Evolutionary conservation across 2,888 invertebrate genomes (phyloP), one percentile per base, ranked within the genome.

Genomic region (Microctonus hyperodae): DNA sequence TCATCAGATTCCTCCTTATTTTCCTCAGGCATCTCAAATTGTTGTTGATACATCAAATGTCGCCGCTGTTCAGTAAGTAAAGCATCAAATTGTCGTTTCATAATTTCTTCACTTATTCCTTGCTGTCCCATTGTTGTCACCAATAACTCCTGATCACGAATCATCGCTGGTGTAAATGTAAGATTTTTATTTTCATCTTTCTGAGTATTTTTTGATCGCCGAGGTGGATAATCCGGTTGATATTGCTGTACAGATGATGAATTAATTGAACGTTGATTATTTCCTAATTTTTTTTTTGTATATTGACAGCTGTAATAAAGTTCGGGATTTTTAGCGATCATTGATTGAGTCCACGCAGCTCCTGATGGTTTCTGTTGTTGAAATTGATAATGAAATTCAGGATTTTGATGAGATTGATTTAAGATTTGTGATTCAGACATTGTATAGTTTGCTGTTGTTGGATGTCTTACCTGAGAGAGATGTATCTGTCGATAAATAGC

Each of bases 71-170:
- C 82, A 22, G 74, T 72, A 10, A 83, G 65, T 40, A 83, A 63
- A 2, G 70, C 61, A 0, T 80, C 77, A 59, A 82, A 83, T 37
- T 83, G 83, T 3, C 82, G 76, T 44, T 67, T 73, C 71, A 83
- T 79, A 13, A 80, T 53, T 0, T 78, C 74, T n/a, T 81, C 75
- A 2, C 75, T 72, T 51, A 81, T 71, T 5, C 75, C 74, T 37
- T 82, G 82, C 33, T 81, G 81, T 11, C 69, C 75, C 79, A 83
- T 76, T 1, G 75, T 75, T 1, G 70, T 51, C 9, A 83, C 67
- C 5, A 83, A 65, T 31, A 74, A 35, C 55, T 82, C 81, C 48
- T 83, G 83, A 35, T 82, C 81, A 6, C 69, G 73, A 25, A 82
- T 72, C 83, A 83, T 82, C 9, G 72, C 70, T 0, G 72, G 65